phyloP scores from a whole-genome alignment of 2,888 invertebrate species.

The Brenthis daphne region DNA sequence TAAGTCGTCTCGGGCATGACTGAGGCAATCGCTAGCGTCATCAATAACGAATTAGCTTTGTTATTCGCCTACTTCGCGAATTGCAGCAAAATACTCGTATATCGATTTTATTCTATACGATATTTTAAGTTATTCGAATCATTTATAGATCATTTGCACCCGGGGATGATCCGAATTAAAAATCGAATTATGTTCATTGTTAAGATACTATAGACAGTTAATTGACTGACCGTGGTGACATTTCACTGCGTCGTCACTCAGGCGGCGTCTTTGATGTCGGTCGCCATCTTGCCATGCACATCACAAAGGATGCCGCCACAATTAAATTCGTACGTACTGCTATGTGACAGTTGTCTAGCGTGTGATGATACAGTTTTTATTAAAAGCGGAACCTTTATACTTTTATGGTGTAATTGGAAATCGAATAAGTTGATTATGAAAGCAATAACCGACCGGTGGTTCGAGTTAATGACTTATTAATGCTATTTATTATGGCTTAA shows the following conservation, averaged over 20 bases:
- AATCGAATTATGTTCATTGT: constrained; percentile 32
- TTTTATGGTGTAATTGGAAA: constrained; percentile 54
- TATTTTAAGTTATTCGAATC: constrained; percentile 1
- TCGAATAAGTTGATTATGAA: constrained; percentile 45
- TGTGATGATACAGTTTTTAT: constrained; percentile 54
- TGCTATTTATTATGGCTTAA: constrained; percentile 19
- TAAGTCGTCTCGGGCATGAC: constrained; percentile 64
- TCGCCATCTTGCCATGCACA: constrained; percentile 62
- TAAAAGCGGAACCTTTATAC: constrained; percentile 46
- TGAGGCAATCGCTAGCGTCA: constrained; percentile 58
- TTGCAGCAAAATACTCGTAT: constrained; percentile 29
- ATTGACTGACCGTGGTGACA: constrained; percentile 79
- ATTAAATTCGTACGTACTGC: constrained; percentile 78
- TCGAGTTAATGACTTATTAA: constrained; percentile 30
- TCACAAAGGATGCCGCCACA: constrained; percentile 72
- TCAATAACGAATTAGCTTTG: constrained; percentile 77
- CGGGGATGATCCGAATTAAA: constrained; percentile 12
- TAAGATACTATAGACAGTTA: constrained; percentile 51
- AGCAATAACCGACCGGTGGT: constrained; percentile 30
- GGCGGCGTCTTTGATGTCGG: constrained; percentile 67
- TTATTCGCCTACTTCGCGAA: constrained; percentile 50
- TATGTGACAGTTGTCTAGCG: constrained; percentile 77
- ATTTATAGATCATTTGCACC: constrained; percentile 7
- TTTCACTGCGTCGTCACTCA: constrained; percentile 69
- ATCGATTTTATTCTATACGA: constrained; percentile 32